Percentiles rank a stretch among this genome's conserved stretches.
Evolutionary conservation across 2,113 vertebrate species (phyloP).

Genomic region (Oreochromis tanganicae): DNA sequence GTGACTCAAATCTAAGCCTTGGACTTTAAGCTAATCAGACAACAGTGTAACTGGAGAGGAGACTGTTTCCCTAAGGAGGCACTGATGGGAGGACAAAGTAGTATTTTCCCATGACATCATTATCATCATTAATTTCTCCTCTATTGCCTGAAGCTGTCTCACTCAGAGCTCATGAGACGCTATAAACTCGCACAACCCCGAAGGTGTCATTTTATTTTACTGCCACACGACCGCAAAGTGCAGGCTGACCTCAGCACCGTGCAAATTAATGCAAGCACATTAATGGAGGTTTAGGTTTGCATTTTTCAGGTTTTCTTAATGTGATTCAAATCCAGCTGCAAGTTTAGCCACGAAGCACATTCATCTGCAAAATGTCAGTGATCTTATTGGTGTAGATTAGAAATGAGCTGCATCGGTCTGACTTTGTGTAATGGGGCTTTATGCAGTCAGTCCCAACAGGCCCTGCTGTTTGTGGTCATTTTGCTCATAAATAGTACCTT

Average conservation of each 20-base stretch:
- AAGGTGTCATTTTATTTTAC: neutral
- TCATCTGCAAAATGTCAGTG: neutral
- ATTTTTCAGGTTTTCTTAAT: neutral
- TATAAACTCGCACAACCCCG: neutral
- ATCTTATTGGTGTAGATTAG: neutral
- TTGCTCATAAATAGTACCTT: neutral
- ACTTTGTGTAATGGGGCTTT: neutral
- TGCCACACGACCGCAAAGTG: neutral
- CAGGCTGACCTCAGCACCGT: neutral
- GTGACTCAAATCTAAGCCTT: conserved; percentile 23
- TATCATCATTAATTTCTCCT: neutral
- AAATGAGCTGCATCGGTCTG: neutral
- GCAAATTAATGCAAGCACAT: neutral
- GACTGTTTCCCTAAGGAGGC: neutral
- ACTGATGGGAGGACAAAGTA: neutral
- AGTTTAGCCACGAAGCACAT: neutral
- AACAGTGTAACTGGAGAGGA: conserved; percentile 8
- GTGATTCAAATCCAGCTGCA: neutral
- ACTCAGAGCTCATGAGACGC: neutral
- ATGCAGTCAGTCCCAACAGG: neutral
- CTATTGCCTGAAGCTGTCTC: neutral
- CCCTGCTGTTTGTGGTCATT: neutral
- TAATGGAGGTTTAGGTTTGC: neutral
- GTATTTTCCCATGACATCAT: conserved; percentile 33
- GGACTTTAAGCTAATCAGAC: conserved; percentile 9